These are phyloP conservation scores for Chelon labrosus DNA, from an alignment of 2,797 vertebrate genomes.

Conservation along the genomic window DNA sequence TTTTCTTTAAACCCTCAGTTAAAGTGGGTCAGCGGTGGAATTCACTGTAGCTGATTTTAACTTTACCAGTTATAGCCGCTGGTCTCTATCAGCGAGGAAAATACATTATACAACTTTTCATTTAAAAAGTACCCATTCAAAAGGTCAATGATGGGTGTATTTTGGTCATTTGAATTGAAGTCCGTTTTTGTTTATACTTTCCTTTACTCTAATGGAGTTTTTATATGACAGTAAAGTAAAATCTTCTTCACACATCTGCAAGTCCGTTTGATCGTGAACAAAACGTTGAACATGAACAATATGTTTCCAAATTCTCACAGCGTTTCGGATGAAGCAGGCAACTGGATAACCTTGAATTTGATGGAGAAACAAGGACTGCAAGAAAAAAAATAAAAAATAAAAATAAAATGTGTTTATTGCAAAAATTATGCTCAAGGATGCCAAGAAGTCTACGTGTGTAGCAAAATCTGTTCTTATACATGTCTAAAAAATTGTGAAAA, in stretches of 20 bases:
- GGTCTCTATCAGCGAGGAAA: no score
- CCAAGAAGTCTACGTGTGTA: no score
- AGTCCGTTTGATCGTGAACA: background rate
- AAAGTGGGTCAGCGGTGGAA: no score
- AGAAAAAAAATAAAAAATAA: background rate
- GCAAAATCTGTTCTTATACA: no score
- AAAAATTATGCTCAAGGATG: no score
- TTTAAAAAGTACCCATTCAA: background rate
- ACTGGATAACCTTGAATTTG: slow-evolving; percentile 7
- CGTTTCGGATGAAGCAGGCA: slow-evolving; percentile 11
- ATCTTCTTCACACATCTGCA: background rate
- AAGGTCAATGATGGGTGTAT: background rate
- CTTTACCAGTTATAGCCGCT: no score
- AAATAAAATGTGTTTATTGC: no score
- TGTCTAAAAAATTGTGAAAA: background rate
- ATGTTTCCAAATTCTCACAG: background rate
- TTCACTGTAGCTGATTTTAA: background rate
- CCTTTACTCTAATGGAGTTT: background rate
- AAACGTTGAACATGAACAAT: slow-evolving; percentile 13
- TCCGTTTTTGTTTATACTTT: background rate
- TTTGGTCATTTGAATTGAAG: background rate
- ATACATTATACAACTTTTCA: no score
- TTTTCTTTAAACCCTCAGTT: background rate
- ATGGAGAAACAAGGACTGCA: background rate
- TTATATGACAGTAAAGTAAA: background rate